phyloP scores from a whole-genome alignment of 2,113 vertebrate genomes.

The Madoqua kirkii region DNA sequence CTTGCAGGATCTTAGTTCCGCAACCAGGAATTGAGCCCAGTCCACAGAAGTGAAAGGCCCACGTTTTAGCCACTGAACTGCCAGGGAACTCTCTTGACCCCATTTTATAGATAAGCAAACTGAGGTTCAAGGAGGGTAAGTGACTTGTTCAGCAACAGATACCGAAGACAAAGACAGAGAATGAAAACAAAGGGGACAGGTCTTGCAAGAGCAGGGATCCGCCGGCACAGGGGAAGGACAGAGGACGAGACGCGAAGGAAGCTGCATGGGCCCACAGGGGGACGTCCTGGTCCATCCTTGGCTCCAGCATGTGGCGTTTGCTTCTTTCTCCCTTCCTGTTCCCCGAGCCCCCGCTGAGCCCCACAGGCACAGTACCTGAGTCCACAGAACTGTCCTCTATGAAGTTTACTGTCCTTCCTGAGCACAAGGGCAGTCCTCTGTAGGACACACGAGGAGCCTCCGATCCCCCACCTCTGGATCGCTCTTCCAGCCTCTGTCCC shows the following conservation, averaged over 20 bases:
- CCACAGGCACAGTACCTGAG: background rate
- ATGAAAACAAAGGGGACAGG: background rate
- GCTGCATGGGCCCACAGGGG: background rate
- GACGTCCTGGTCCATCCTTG: fast-evolving
- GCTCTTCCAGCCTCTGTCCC: fast-evolving
- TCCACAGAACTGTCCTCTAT: background rate
- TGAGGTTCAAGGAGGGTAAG: background rate
- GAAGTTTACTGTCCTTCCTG: background rate
- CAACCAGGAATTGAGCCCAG: background rate
- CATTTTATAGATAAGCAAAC: background rate
- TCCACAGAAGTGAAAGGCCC: background rate
- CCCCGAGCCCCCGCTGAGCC: background rate
- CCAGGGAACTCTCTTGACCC: background rate
- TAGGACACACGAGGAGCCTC: fast-evolving
- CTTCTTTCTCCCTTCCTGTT: too few relatives aligned
- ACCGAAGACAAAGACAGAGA: background rate
- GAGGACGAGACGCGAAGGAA: background rate
- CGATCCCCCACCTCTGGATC: background rate
- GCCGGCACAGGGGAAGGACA: fast-evolving
- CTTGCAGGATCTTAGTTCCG: background rate
- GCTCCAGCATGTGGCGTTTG: fast-evolving
- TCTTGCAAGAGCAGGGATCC: background rate
- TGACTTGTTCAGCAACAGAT: background rate
- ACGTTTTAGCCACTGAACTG: background rate
- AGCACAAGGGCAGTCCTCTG: background rate